Base-by-base conservation (phyloP, 2,113 vertebrate species). In the Saimiri boliviensis region DNA sequence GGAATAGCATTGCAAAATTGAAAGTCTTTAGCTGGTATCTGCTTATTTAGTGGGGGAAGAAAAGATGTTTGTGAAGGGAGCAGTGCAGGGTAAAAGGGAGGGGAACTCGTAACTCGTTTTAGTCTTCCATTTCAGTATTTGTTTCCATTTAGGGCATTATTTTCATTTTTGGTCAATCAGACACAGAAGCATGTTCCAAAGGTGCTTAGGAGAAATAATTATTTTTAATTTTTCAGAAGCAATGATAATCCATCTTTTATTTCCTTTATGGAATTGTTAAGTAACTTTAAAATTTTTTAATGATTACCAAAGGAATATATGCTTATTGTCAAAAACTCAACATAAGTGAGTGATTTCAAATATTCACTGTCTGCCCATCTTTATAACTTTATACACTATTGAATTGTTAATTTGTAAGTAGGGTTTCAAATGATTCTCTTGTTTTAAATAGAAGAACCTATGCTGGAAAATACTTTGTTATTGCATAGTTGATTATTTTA, bases 251-350 rank as follows among this genome's bases (percentile, higher is more conserved):
- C 4, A 32, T 66, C 32, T 68, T 84, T 14, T 85, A 12, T 86
- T 92, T 94, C 27, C 32, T 63, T 71, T 81, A n/a, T 91, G 71
- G 32, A 91, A 63, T 95, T 93, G n/a, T 85, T 95, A 95, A 66
- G 6, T 89, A 93, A 20, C 47, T 73, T 87, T 54, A 83, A 45
- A 40, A 27, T 30, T 77, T 42, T 90, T 52, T 42, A 81, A 71
- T 94, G 60, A 60, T 79, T 89, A 63, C 80, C 93, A 68, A 94
- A 82, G 42, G 23, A 76, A 52, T 73, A 82, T 2, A 40, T 70
- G 37, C 45, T 86, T 93, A 70, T 76, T 95, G 20, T 76, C 25
- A 76, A 92, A 94, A 93, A 77, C 13, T 45, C 19, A 70, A 66
- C 3, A 93, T 37, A 92, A 79, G 77, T 73, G 52, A 83, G 14